These are phyloP conservation scores for Drosophila sproati DNA, from an alignment of 1,140 invertebrate genomes.

Conservation along the genomic window DNA sequence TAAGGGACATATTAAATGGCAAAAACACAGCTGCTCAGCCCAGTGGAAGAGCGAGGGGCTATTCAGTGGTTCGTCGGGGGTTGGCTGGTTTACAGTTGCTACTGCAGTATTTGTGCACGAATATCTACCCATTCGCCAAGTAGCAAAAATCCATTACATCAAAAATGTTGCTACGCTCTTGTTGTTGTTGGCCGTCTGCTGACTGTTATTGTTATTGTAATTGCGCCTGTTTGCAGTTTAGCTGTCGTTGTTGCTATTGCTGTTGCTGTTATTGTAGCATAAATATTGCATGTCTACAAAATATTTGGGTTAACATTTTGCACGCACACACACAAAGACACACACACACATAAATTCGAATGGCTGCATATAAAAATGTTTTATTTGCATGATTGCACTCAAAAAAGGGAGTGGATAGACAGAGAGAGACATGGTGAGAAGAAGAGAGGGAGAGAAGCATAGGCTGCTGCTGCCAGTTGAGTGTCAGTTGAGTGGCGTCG, in stretches of 20 bases:
- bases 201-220: constrained; percentile 56
- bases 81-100: constrained; percentile 15
- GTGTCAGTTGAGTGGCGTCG: constrained; percentile 58
- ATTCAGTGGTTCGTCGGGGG: constrained; percentile 35
- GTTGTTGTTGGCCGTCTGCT: constrained; percentile 44
- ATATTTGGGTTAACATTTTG: constrained; percentile 82
- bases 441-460: not conserved
- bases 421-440: not conserved
- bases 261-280: constrained; percentile 47
- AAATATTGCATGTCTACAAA: constrained; percentile 81
- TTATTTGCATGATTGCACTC: constrained; percentile 79
- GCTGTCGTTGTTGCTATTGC: constrained; percentile 14
- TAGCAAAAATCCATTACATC: constrained; percentile 52
- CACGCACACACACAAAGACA: constrained; percentile 49
- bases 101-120: constrained; percentile 26
- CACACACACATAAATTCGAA: constrained; percentile 3
- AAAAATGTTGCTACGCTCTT: constrained; percentile 35
- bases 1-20: constrained; percentile 57
- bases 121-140: constrained; percentile 36
- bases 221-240: constrained; percentile 49
- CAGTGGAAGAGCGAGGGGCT: constrained; percentile 22
- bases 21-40: constrained; percentile 60
- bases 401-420: constrained; percentile 15
- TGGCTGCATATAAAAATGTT: constrained; percentile 51
- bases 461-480: constrained; percentile 33